These are phyloP conservation scores for Pogonophryne albipinna DNA, from an alignment of 2,797 vertebrate species.

Conservation along the genomic window DNA sequence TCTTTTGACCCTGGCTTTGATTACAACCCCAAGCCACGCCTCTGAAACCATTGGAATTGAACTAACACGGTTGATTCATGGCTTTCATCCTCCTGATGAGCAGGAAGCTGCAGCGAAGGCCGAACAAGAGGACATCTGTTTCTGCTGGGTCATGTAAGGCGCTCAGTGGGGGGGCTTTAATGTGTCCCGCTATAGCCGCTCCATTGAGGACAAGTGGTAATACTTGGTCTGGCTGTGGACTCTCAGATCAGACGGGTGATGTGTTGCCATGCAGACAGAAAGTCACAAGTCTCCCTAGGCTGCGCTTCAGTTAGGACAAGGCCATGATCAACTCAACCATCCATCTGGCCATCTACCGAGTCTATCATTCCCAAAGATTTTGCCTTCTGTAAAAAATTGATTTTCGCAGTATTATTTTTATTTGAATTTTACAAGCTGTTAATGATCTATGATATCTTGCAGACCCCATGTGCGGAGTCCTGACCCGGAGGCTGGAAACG, in stretches of 20 bases:
- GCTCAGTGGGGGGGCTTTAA: slow-evolving; percentile 53
- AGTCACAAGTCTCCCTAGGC: slow-evolving; percentile 19
- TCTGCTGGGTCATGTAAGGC: slow-evolving; percentile 29
- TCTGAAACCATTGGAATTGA: slow-evolving; percentile 37
- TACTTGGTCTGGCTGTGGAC: slow-evolving; percentile 20
- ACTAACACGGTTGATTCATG: slow-evolving; percentile 35
- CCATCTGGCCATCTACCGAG: background rate
- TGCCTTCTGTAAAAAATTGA: slow-evolving; percentile 1
- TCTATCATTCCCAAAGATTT: background rate
- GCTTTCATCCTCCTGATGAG: slow-evolving; percentile 70
- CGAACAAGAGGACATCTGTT: slow-evolving; percentile 47
- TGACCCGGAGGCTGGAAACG: background rate
- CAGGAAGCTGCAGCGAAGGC: slow-evolving; percentile 48
- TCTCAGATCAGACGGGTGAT: slow-evolving; percentile 8
- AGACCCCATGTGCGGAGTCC: background rate
- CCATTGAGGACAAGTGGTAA: slow-evolving; percentile 33
- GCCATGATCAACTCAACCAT: slow-evolving; percentile 2
- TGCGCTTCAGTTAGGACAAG: background rate
- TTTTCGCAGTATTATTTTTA: background rate
- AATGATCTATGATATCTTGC: background rate
- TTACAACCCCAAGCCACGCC: slow-evolving; percentile 43
- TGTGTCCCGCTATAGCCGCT: slow-evolving; percentile 44
- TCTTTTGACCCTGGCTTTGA: slow-evolving; percentile 63
- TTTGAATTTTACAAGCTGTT: background rate
- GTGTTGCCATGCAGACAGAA: slow-evolving; percentile 26